A percentile compares a stretch with the other conserved stretches of the same genome.
phyloP scores from a whole-genome alignment of 2,113 vertebrate species.

The Pedionomus torquatus region DNA sequence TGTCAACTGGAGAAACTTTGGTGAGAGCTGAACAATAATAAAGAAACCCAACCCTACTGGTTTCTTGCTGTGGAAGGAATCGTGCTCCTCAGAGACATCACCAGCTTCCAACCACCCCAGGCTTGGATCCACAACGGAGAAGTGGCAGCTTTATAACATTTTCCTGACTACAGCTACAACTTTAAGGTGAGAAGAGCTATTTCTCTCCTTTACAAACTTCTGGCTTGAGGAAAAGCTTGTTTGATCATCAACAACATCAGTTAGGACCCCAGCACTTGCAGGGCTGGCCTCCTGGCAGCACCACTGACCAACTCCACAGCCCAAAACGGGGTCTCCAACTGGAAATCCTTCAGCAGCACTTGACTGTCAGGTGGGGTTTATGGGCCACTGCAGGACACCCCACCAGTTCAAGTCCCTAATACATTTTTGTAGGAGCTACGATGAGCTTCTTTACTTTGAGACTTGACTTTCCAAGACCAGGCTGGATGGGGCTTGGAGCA shows the following conservation, averaged over 20 bases:
- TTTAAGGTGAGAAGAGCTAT: not conserved
- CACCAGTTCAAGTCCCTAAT: not conserved
- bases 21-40: not conserved
- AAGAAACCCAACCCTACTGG: not conserved
- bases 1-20: not conserved
- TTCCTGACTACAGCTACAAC: not conserved
- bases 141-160: not conserved
- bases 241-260: not conserved
- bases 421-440: not conserved
- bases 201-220: not conserved
- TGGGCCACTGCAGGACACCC: not conserved
- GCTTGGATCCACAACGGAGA: not conserved
- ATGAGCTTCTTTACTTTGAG: not conserved
- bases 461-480: no score
- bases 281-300: not conserved
- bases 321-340: no score
- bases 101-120: not conserved
- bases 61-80: not conserved
- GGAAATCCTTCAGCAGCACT: not conserved
- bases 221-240: not conserved
- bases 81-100: not conserved
- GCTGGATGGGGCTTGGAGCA: no score
- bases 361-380: not conserved
- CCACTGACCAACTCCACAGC: accelerated
- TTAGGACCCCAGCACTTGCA: accelerated